These are phyloP conservation scores for Gonioctena quinquepunctata DNA, from an alignment of 1,140 invertebrate genomes.

Conservation along the genomic window DNA sequence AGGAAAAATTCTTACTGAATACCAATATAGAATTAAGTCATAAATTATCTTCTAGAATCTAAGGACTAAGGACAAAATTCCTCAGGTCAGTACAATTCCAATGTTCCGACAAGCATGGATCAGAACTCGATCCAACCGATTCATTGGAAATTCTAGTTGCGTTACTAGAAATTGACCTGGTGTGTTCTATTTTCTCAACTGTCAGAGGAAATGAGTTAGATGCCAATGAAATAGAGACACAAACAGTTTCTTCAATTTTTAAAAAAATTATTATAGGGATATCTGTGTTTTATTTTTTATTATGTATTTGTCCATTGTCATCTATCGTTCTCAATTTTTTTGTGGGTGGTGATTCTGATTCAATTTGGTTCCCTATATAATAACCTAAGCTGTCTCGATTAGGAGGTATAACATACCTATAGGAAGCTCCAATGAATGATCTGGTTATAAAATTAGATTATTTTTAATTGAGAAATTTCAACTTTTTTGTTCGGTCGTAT, in stretches of 20 bases:
- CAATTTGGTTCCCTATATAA: too few species aligned
- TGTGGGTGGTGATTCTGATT: background rate
- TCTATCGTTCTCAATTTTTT: background rate
- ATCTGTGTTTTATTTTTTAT: background rate
- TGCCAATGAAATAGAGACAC: background rate
- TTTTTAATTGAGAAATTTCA: too few species aligned
- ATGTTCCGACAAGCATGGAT: background rate
- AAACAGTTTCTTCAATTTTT: background rate
- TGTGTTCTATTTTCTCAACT: background rate
- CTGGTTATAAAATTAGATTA: too few species aligned
- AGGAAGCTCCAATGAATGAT: too few species aligned
- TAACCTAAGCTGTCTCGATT: too few species aligned
- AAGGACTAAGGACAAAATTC: background rate
- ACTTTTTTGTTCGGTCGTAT: too few species aligned
- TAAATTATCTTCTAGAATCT: conserved; percentile 21
- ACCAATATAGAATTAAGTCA: conserved; percentile 12
- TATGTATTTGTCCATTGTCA: background rate
- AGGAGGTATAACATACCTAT: too few species aligned
- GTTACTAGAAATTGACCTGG: background rate
- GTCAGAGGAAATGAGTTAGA: background rate
- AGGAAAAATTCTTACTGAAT: conserved; percentile 22
- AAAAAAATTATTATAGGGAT: background rate
- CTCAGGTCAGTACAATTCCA: background rate
- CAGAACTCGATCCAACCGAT: background rate
- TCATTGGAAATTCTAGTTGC: background rate